A percentile compares a stretch with the other conserved stretches of the same genome.
These are phyloP conservation scores for Sylvicola cinctus DNA, from an alignment of 2,888 invertebrate species.

Conservation along the genomic window DNA sequence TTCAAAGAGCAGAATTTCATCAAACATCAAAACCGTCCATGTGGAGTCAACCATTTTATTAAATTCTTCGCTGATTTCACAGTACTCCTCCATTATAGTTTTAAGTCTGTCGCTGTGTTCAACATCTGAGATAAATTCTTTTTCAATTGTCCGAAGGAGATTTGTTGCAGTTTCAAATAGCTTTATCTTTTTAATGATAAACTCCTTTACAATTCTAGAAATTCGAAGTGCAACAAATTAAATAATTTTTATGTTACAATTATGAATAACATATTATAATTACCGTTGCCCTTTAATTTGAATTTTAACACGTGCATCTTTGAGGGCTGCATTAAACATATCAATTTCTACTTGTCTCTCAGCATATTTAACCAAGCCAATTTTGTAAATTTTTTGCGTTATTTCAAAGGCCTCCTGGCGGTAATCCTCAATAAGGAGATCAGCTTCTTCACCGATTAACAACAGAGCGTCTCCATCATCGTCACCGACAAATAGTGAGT, in stretches of 20 bases:
- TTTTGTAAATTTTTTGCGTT: constrained; percentile 39
- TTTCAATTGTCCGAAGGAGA: constrained; percentile 12
- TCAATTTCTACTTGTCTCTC: constrained; percentile 40
- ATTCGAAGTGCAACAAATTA: constrained; percentile 5
- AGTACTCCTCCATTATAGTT: constrained; percentile 18
- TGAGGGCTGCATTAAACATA: constrained; percentile 35
- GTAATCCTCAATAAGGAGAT: constrained; percentile 33
- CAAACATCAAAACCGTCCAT: constrained; percentile 22
- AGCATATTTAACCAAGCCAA: constrained; percentile 42
- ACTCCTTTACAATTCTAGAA: constrained; percentile 25
- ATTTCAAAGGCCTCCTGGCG: constrained; percentile 24
- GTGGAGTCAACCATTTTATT: constrained; percentile 25
- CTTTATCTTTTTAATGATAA: constrained; percentile 23
- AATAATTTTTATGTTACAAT: not conserved
- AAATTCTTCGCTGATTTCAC: too few relatives aligned
- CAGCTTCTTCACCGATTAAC: constrained; percentile 37
- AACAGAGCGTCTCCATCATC: constrained; percentile 37
- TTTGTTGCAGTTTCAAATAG: constrained; percentile 19
- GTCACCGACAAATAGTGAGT: constrained; percentile 47
- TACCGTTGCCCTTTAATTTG: constrained; percentile 40
- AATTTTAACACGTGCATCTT: constrained; percentile 37
- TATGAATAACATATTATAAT: constrained; percentile 12
- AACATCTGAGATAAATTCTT: constrained; percentile 15
- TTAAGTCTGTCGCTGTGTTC: constrained; percentile 18
- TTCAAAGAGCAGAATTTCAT: constrained; percentile 40